Evolutionary conservation across 2,113 vertebrate species (phyloP).

Genomic region (Vidua macroura): DNA sequence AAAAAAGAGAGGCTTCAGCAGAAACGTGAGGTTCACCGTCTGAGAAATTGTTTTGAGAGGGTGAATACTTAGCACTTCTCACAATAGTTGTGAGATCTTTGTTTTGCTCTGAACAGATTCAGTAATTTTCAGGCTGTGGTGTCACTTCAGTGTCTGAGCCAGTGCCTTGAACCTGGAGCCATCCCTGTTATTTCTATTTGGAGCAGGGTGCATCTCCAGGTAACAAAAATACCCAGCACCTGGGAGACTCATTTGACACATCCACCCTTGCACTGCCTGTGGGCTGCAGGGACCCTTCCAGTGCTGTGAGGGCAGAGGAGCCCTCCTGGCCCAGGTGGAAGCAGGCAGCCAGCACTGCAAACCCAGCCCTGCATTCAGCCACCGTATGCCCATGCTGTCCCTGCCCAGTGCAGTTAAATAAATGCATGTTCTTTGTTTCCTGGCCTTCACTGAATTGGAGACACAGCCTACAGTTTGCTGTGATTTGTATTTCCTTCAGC

Average conservation of each 20-base stretch:
- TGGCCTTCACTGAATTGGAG: background rate
- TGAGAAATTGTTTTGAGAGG: background rate
- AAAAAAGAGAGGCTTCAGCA: background rate
- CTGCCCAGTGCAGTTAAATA: background rate
- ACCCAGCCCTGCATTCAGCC: background rate
- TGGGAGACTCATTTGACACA: background rate
- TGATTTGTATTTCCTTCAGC: background rate
- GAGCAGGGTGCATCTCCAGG: background rate
- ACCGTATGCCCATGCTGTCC: background rate
- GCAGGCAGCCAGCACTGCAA: background rate
- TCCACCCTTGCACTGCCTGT: background rate
- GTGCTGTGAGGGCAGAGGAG: background rate
- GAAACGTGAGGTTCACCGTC: background rate
- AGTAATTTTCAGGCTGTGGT: background rate
- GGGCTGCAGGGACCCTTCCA: background rate
- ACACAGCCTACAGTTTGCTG: background rate
- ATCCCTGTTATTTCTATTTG: background rate
- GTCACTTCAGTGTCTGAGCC: background rate
- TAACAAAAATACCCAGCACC: background rate
- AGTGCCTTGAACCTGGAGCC: background rate
- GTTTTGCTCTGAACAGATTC: background rate
- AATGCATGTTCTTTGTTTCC: background rate
- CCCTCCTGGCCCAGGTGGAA: background rate
- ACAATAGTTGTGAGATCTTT: background rate
- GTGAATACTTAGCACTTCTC: background rate